A percentile compares a stretch with the other conserved stretches of the same genome.
Evolutionary conservation across 2,113 vertebrate genomes (phyloP).

Genomic region (Pygoscelis adeliae): DNA sequence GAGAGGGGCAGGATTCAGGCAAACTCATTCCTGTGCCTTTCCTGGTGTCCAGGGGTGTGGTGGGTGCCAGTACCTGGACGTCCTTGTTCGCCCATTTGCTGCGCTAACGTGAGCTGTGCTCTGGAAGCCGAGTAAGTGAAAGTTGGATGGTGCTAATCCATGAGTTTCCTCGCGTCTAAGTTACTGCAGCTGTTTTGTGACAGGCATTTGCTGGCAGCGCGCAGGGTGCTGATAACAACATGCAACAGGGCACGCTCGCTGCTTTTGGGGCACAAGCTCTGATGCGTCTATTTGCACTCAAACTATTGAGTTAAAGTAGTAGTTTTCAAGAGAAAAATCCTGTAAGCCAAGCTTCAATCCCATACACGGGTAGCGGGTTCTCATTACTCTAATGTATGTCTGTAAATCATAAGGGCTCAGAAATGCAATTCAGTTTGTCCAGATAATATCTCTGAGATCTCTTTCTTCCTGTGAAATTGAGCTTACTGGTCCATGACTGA

Average conservation of each 20-base stretch:
- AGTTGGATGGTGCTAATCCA: no score
- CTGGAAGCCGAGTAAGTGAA: not conserved
- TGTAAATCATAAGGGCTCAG: not conserved
- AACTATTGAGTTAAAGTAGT: not conserved
- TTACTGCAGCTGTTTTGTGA: no score
- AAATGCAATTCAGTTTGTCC: not conserved
- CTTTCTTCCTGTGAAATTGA: not conserved
- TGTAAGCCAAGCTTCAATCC: not conserved
- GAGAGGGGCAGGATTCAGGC: not conserved
- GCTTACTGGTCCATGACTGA: not conserved
- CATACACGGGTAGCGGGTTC: not conserved
- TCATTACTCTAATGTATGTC: not conserved
- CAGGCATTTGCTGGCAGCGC: not conserved
- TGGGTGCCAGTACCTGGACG: no score
- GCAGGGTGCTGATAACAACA: not conserved
- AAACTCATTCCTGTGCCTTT: not conserved
- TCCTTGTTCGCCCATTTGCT: not conserved
- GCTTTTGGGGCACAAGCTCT: not conserved
- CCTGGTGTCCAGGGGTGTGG: no score
- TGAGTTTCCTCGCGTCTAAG: not conserved
- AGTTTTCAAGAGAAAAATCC: not conserved
- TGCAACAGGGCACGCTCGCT: fast-evolving
- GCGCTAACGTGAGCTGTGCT: not conserved
- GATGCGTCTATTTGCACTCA: not conserved
- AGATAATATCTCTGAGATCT: not conserved